These are phyloP conservation scores for Tortrix viridana DNA, from an alignment of 2,888 invertebrate species.

Conservation along the genomic window DNA sequence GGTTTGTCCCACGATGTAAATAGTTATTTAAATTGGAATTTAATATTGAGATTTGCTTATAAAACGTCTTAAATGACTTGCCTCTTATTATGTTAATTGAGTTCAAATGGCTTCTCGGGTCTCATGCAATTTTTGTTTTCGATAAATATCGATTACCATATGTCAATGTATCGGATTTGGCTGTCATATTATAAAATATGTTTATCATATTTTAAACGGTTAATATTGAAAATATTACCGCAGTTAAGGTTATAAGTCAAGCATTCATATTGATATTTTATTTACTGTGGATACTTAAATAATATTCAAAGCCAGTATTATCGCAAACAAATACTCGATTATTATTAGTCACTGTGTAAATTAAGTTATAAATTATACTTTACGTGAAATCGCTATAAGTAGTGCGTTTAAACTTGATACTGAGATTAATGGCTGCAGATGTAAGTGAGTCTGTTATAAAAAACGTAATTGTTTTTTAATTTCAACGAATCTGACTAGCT, in stretches of 20 bases:
- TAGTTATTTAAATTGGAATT: slow-evolving; percentile 51
- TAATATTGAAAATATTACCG: slow-evolving; percentile 40
- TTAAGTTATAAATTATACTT: slow-evolving; percentile 28
- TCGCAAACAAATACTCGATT: slow-evolving; percentile 23
- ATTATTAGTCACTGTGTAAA: slow-evolving; percentile 14
- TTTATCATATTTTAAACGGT: slow-evolving; percentile 56
- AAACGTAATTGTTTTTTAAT: too few species aligned
- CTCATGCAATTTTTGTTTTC: slow-evolving; percentile 35
- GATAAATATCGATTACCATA: slow-evolving; percentile 55
- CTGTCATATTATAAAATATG: slow-evolving; percentile 53
- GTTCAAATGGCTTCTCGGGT: slow-evolving; percentile 40
- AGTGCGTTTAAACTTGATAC: background rate
- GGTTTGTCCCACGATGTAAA: slow-evolving; percentile 43
- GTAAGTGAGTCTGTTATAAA: too few species aligned
- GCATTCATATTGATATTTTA: slow-evolving; percentile 37
- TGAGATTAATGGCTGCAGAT: background rate
- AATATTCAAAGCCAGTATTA: slow-evolving; percentile 8
- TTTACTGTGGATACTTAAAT: slow-evolving; percentile 28
- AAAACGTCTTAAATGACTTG: slow-evolving; percentile 57
- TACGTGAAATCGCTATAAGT: slow-evolving; percentile 1
- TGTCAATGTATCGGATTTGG: slow-evolving; percentile 60
- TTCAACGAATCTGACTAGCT: too few species aligned
- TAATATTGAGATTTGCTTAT: slow-evolving; percentile 53
- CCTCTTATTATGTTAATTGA: slow-evolving; percentile 59
- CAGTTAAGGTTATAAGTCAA: slow-evolving; percentile 33